These are phyloP conservation scores for Rhodinocichla rosea DNA, from an alignment of 2,113 vertebrate species.

Conservation along the genomic window DNA sequence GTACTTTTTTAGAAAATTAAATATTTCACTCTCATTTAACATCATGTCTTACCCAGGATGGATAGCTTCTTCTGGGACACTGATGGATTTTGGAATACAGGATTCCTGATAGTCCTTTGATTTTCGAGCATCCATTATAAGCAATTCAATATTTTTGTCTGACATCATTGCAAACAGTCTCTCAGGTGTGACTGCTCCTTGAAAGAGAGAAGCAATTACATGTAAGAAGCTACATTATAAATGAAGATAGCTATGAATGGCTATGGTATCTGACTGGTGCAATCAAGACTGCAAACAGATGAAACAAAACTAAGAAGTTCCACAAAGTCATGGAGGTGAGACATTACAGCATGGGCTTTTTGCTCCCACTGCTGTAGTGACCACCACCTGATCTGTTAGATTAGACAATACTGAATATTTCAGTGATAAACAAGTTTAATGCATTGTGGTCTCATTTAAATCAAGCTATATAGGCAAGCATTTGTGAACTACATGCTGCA, in stretches of 20 bases:
- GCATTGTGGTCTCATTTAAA: background rate
- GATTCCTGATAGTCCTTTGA: constrained; percentile 86
- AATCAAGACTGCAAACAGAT: background rate
- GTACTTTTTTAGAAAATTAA: background rate
- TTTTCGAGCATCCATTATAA: constrained; percentile 92
- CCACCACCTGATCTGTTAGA: background rate
- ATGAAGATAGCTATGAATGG: background rate
- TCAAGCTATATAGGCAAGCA: background rate
- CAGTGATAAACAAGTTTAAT: background rate
- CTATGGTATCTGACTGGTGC: background rate
- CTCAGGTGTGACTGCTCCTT: constrained; percentile 86
- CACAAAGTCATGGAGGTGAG: background rate
- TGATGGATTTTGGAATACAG: constrained; percentile 84
- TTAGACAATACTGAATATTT: background rate
- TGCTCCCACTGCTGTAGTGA: background rate
- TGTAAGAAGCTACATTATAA: background rate
- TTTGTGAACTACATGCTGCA: background rate
- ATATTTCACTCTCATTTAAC: background rate
- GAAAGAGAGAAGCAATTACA: constrained; percentile 26
- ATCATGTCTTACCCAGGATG: constrained; percentile 82
- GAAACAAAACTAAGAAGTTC: background rate
- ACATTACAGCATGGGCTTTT: fast-evolving
- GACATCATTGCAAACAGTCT: constrained; percentile 90
- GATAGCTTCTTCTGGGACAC: constrained; percentile 91
- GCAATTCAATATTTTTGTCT: constrained; percentile 80